Evolutionary conservation across 2,797 vertebrate species (phyloP).

Genomic region (Heliangelus exortis): DNA sequence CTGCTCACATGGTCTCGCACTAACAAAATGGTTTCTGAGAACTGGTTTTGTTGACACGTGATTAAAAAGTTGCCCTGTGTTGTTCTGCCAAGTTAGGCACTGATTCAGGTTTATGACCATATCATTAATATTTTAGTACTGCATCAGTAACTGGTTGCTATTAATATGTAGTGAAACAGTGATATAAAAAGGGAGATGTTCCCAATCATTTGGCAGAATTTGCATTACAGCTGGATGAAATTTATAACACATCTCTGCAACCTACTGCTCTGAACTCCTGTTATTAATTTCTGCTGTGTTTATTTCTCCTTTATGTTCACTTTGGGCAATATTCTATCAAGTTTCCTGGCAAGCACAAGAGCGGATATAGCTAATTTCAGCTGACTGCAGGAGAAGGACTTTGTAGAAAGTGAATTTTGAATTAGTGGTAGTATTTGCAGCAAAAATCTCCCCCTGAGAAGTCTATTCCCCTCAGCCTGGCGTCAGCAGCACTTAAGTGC

Average conservation of each 20-base stretch:
- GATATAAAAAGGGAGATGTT: constrained; percentile 66
- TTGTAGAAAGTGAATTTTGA: constrained; percentile 63
- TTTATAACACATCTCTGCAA: constrained; percentile 62
- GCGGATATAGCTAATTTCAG: constrained; percentile 68
- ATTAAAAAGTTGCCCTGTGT: constrained; percentile 35
- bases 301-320: constrained; percentile 70
- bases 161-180: constrained; percentile 62
- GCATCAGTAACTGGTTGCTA: constrained; percentile 68
- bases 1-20: not conserved
- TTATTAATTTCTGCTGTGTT: constrained; percentile 72
- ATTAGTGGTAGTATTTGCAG: constrained; percentile 50
- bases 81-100: constrained; percentile 66
- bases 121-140: constrained; percentile 69
- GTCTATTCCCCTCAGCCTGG: constrained; percentile 52
- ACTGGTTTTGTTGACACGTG: constrained; percentile 45
- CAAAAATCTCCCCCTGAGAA: constrained; percentile 52
- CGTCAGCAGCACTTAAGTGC: constrained; percentile 55
- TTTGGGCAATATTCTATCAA: constrained; percentile 64
- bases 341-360: constrained; percentile 62
- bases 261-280: constrained; percentile 58
- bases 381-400: constrained; percentile 60
- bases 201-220: constrained; percentile 65
- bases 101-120: constrained; percentile 61
- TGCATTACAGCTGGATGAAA: constrained; percentile 68
- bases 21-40: constrained; percentile 44